Percentiles rank a stretch among this genome's conserved stretches.
These are phyloP conservation scores for Idaea biselata DNA, from an alignment of 2,888 invertebrate genomes.

Conservation along the genomic window DNA sequence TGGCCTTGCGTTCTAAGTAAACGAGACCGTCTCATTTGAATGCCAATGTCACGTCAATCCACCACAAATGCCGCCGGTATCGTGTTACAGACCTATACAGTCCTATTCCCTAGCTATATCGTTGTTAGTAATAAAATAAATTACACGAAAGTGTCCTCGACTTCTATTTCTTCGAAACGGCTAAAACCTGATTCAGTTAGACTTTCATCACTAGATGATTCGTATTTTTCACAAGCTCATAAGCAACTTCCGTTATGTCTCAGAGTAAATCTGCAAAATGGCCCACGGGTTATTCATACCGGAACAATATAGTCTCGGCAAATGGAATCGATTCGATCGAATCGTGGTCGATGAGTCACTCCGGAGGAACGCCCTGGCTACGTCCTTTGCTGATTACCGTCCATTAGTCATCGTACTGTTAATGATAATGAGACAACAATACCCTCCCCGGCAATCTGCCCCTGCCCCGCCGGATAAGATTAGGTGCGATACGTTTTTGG, in stretches of 20 bases:
- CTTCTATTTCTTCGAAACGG: conserved; percentile 17
- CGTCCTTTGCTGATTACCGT: conserved; percentile 67
- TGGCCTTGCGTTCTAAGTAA: conserved; percentile 62
- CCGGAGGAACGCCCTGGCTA: conserved; percentile 61
- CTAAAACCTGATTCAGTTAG: neutral
- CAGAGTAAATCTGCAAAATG: conserved; percentile 17
- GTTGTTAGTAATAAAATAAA: neutral
- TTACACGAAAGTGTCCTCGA: neutral
- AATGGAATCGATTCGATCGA: conserved; percentile 43
- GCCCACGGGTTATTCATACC: conserved; percentile 39
- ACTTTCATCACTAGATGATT: conserved; percentile 17
- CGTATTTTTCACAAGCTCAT: conserved; percentile 9
- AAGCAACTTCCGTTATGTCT: conserved; percentile 23
- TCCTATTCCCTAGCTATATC: neutral
- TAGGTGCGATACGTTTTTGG: conserved; percentile 34
- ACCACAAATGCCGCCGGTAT: conserved; percentile 35
- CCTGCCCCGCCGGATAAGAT: conserved; percentile 40
- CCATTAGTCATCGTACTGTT: conserved; percentile 59
- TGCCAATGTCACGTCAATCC: conserved; percentile 58
- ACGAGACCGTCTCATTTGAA: conserved; percentile 62
- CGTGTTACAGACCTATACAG: conserved; percentile 31
- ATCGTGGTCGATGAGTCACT: conserved; percentile 53
- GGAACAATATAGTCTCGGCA: conserved; percentile 43
- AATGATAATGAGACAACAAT: conserved; percentile 55
- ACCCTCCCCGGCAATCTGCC: conserved; percentile 22